Evolutionary conservation across 2,888 invertebrate species (phyloP).

Genomic region (Eretmocerus hayati): DNA sequence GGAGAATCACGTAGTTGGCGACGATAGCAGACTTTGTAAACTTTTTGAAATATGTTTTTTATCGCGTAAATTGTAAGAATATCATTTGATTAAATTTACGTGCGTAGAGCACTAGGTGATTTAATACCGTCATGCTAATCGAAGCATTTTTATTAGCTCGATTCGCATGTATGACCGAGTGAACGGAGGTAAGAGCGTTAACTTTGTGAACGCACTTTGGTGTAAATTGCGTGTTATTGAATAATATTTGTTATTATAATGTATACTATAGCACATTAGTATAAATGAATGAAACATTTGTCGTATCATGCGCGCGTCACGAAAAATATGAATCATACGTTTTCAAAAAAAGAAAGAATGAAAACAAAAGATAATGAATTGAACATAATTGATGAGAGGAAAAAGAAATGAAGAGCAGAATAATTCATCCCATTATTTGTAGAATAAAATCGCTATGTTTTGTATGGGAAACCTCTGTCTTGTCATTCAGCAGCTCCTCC

Average conservation of each 20-base stretch:
- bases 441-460: slow-evolving; percentile 48
- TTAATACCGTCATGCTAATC: slow-evolving; percentile 20
- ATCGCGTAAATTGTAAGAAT: slow-evolving; percentile 23
- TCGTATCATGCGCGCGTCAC: slow-evolving; percentile 19
- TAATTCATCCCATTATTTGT: slow-evolving; percentile 45
- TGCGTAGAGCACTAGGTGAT: slow-evolving; percentile 22
- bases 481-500: not conserved
- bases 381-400: slow-evolving; percentile 11
- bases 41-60: slow-evolving; percentile 22
- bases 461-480: slow-evolving; percentile 37
- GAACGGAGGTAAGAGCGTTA: slow-evolving; percentile 8
- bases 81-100: slow-evolving; percentile 25
- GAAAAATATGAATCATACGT: slow-evolving; percentile 11
- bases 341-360: slow-evolving; percentile 17
- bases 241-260: slow-evolving; percentile 27
- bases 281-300: slow-evolving; percentile 18
- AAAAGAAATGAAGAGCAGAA: slow-evolving; percentile 8
- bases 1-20: slow-evolving; percentile 85
- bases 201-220: slow-evolving; percentile 14
- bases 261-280: slow-evolving; percentile 20
- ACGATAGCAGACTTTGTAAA: slow-evolving; percentile 58
- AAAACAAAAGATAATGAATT: slow-evolving; percentile 16
- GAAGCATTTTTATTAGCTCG: slow-evolving; percentile 16
- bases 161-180: slow-evolving; percentile 18
- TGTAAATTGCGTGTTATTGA: slow-evolving; percentile 24